Base-by-base conservation (phyloP, 2,113 vertebrate species). In the Pteronura brasiliensis region DNA sequence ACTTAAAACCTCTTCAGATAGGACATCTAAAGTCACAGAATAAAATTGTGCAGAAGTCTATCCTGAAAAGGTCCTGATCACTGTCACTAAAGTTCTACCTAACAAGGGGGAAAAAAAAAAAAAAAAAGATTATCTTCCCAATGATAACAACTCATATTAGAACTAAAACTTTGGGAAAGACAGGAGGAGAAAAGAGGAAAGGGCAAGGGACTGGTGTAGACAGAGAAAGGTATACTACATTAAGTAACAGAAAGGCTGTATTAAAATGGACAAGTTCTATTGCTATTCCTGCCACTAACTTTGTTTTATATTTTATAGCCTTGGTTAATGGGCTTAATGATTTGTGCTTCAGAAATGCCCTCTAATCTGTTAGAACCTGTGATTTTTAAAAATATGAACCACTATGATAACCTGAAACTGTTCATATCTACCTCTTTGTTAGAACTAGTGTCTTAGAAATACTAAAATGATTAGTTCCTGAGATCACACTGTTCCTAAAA, bases 271-370 rank as follows among this genome's bases (percentile, higher is more conserved):
- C 18, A 94, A 49, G 15, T 12, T 93, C 4, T 61, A 77, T 29
- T 84, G 74, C 67, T 86, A 29, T 21, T 90, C 25, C 49, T 93
- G 42, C n/a, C 55, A 69, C 52, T 90, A 52, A 88, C 12, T 86
- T 77, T 80, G 34, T 57, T 83, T 47, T 23, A 94, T 12, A 81
- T 63, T 83, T 47, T 27, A 96, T 9, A 81, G 36, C 10, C 65
- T 96, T 92, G 7, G 15, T 83, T 90, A 93, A 88, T 65, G 77
- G 89, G 31, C 14, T 85, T 85, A 85, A 69, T 25, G n/a, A 95
- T 31, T 6, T 93, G 67, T 96, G 77, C 85, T 95, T 96, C 72
- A 95, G 77, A 96, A 95, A 86, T 61, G 57, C 4, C 36, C 34
- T 49, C 76, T 4, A 77, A 81, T 72, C 79, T 89, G 23, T 61